These are phyloP conservation scores for Axinella damicornis DNA, from an alignment of 37 sponge, comb jelly and placozoan species.

Conservation along the genomic window DNA sequence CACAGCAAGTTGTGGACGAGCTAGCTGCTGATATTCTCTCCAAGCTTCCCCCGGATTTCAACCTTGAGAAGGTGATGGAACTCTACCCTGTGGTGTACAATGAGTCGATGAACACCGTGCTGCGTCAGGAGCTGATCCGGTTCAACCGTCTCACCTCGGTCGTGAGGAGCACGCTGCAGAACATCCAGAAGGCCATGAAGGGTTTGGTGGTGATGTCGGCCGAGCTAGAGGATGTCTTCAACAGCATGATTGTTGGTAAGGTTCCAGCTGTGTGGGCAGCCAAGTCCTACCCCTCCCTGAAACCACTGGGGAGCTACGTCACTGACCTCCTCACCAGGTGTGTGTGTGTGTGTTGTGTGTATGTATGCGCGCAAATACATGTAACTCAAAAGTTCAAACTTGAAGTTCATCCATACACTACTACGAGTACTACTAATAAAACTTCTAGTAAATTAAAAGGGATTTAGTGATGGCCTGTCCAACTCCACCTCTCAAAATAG, in stretches of 20 bases:
- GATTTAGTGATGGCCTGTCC: too few species aligned
- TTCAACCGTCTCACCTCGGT: constrained; percentile 95
- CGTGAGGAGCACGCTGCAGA: constrained; percentile 84
- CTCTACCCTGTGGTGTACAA: constrained; percentile 91
- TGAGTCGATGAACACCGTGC: constrained; percentile 99
- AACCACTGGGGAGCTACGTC: constrained; percentile 97
- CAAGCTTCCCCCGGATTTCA: constrained; percentile 94
- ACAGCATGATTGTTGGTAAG: constrained; percentile 95
- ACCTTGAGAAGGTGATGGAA: constrained; percentile 91
- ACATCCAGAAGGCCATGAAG: constrained; percentile 98
- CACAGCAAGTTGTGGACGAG: constrained; percentile 93
- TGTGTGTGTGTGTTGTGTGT: not conserved
- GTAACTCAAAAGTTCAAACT: too few species aligned
- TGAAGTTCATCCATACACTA: too few species aligned
- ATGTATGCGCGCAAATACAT: constrained; percentile 5
- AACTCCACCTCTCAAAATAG: too few species aligned
- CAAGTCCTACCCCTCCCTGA: constrained; percentile 98
- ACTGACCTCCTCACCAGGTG: constrained; percentile 93
- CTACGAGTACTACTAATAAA: too few species aligned
- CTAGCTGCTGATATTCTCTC: constrained; percentile 96
- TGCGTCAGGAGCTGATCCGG: constrained; percentile 96
- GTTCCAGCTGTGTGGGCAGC: constrained; percentile 99
- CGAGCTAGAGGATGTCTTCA: constrained; percentile 94
- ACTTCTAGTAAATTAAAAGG: too few species aligned
- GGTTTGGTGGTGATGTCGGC: constrained; percentile 98